Base-by-base conservation (phyloP, 2,113 vertebrate species). In the Tamias sibiricus region DNA sequence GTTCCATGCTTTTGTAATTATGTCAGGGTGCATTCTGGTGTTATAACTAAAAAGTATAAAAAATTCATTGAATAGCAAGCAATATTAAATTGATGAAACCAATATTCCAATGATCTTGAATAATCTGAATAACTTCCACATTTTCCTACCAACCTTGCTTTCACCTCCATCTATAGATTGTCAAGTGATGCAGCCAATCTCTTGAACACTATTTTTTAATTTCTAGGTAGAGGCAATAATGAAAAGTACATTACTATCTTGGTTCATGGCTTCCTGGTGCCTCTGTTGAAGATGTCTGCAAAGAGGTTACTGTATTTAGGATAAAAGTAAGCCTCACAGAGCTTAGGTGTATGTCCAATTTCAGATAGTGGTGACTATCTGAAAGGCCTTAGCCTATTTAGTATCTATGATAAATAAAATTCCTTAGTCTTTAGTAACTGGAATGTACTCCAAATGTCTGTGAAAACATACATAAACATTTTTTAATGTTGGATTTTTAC, bases 1-100 rank as follows among this genome's bases (percentile, higher is more conserved):
- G 59, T 62, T 62, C 26, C 59, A 3, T 62, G 59, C 24, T 10
- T 57, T 62, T 28, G 24, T 62, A 3, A 28, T 62, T 26, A 28
- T 26, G 24, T 62, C 24, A 62, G 24, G 26, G 24, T 62, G 24
- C 26, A 62, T 28, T 24, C 59, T 28, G 3, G 8, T 62, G 59
- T 28, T 62, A 28, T 62, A 62, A 62, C 59, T 62, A 62, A 26
- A 62, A 62, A 28, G 59, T 28, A 24, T 10, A 28, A 68, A 91
- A 76, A 69, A 57, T 47, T 93, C 62, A 86, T 76, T 93, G 77
- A 86, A 69, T 82, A 93, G 94, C 47, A 54, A 81, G 8, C 66
- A 80, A 69, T 26, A n/a, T 62, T 54, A 82, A 88, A 75, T 74
- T 87, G 47, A 68, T 8, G 54, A 80, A 92, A 26, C 40, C 37